phyloP scores from a whole-genome alignment of 2,797 vertebrate genomes.

The Siniperca undulata region DNA sequence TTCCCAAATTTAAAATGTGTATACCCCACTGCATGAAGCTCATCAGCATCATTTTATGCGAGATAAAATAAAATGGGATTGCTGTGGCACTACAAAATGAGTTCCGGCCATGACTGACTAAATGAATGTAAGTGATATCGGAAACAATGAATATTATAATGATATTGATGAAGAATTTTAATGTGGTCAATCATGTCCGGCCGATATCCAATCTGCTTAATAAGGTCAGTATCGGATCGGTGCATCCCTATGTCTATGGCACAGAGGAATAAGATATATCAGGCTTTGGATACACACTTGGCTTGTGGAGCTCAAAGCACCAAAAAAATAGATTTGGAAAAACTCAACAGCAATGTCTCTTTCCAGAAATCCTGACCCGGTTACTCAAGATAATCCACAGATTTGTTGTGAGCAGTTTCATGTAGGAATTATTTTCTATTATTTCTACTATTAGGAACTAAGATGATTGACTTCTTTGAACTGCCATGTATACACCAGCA shows the following conservation, averaged over 20 bases:
- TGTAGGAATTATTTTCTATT: no score
- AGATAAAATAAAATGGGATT: background rate
- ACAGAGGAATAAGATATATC: background rate
- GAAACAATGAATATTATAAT: conserved; percentile 12
- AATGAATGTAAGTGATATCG: background rate
- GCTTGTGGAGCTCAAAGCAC: no score
- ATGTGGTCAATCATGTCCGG: conserved; percentile 14
- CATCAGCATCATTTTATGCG: background rate
- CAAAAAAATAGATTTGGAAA: no score
- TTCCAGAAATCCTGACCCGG: no score
- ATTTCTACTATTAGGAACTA: no score
- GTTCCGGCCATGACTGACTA: background rate
- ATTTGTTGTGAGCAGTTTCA: no score
- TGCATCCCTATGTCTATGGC: background rate
- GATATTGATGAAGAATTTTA: background rate
- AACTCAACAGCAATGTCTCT: no score
- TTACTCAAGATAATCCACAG: no score
- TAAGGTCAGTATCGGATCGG: background rate
- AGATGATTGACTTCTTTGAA: background rate
- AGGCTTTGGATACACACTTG: background rate
- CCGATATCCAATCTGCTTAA: background rate
- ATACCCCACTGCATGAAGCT: background rate
- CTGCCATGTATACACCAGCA: background rate
- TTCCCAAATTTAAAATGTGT: background rate
- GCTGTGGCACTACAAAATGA: background rate